phyloP scores from a whole-genome alignment of 2,888 invertebrate species.

The Myopa testacea region DNA sequence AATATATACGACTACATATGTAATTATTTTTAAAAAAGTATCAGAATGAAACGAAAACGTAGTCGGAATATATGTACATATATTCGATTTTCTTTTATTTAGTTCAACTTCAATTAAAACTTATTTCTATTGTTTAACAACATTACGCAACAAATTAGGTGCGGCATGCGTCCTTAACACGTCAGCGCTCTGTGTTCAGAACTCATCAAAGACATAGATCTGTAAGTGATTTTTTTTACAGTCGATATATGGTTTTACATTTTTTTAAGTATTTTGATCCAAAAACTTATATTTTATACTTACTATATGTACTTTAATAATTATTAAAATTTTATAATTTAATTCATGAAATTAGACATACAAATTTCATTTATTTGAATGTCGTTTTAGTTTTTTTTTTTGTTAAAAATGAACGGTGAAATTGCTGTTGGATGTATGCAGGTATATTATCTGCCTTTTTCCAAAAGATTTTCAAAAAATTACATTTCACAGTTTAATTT shows the following conservation, averaged over 20 bases:
- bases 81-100: neutral
- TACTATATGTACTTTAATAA: neutral
- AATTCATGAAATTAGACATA: neutral
- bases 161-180: slow-evolving; percentile 80
- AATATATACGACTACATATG: too few relatives aligned
- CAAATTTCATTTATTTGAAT: too few relatives aligned
- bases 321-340: neutral
- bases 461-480: too few relatives aligned
- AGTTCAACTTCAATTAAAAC: neutral
- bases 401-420: too few relatives aligned
- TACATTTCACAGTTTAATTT: too few relatives aligned
- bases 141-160: slow-evolving; percentile 70
- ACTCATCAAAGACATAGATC: slow-evolving; percentile 78
- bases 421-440: too few relatives aligned
- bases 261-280: neutral
- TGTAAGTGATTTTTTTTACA: slow-evolving; percentile 70
- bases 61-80: neutral
- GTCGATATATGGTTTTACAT: slow-evolving; percentile 16
- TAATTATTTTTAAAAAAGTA: too few relatives aligned
- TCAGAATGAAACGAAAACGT: neutral
- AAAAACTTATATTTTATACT: neutral
- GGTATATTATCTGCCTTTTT: too few relatives aligned
- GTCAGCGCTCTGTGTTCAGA: slow-evolving; percentile 76
- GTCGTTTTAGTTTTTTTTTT: too few relatives aligned
- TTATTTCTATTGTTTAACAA: neutral